Conservation (phyloP, 2,113 vertebrate genomes). For the Ondatra zibethicus region DNA sequence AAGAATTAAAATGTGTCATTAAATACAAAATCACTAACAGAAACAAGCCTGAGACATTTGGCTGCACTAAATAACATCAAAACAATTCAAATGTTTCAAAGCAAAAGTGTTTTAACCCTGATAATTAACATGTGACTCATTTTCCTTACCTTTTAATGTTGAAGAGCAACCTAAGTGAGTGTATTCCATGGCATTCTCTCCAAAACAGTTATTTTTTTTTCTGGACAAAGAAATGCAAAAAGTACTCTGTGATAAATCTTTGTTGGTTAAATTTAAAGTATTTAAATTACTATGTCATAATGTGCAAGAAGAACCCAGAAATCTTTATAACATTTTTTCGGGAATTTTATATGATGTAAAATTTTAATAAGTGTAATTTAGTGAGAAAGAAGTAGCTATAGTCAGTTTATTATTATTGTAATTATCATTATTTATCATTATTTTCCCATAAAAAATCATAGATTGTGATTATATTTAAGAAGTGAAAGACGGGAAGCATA, state of each 20-base stretch:
- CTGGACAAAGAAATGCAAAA: not conserved
- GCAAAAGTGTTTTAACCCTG: not conserved
- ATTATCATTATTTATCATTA: not conserved
- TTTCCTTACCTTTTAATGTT: conserved; percentile 15
- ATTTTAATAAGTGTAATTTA: not conserved
- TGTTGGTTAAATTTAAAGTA: conserved; percentile 17
- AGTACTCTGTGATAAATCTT: conserved; percentile 8
- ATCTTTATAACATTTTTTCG: not conserved
- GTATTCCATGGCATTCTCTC: not conserved
- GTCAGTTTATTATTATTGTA: not conserved
- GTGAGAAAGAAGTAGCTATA: not conserved
- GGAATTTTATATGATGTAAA: conserved; percentile 21
- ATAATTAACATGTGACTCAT: not conserved
- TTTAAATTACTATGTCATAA: not conserved
- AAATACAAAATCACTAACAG: not conserved
- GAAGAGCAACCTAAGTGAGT: conserved; percentile 11
- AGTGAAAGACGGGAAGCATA: not conserved
- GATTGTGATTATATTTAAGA: conserved; percentile 14
- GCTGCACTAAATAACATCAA: conserved; percentile 29
- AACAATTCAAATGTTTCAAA: conserved; percentile 6
- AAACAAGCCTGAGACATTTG: not conserved
- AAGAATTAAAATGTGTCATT: conserved; percentile 18
- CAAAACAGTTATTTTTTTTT: not conserved
- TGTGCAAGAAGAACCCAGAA: not conserved
- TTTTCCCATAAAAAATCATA: not conserved